Evolutionary conservation across 1,140 invertebrate species (phyloP), one percentile per base, ranked within the genome.

Genomic region (Eubasilissa regina): DNA sequence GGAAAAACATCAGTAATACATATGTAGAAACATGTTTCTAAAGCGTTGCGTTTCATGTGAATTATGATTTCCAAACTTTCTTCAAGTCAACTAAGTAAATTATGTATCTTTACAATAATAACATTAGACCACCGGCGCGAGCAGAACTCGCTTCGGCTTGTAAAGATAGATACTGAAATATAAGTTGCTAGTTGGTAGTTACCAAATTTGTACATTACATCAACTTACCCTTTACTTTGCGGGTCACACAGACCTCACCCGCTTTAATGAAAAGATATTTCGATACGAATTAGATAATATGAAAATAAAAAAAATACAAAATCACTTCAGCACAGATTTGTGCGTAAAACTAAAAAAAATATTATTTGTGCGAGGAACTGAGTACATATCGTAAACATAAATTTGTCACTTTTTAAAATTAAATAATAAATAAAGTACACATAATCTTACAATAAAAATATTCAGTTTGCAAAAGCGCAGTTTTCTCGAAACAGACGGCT

Each of bases 341-440:
- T 51, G 66, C 66, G 17, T 48, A 48, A 35, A 70, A 17, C 47
- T 51, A 51, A 35, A 48, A 68, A 25, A 77, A 66, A 64, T 48
- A 66, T 53, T 19, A 17, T 77, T 77, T 77, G 75, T 78, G 76
- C 76, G 76, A 78, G 76, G 76, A 78, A 78, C 76, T 78, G 62
- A 78, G 76, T 78, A 70, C 47, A 66, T 15, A 56, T 35, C 35
- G 44, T 70, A 70, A 70, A 70, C 47, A 51, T 25, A 48, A 73
- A 55, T n/a, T 19, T 51, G 47, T 55, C 47, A 51, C 48, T 73
- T 53, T 13, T 48, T 55, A 53, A 55, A 25, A 55, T 55, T 55
- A 74, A 6, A 15, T 11, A 74, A 74, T 74, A 74, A 74, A 74
- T 74, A 74, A 55, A 74, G 51, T 56, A 74, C 70, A 56, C 55